Percentiles rank a stretch among this genome's conserved stretches.
Conservation (phyloP, 2,888 invertebrate species). For the Philereme vetulata region DNA sequence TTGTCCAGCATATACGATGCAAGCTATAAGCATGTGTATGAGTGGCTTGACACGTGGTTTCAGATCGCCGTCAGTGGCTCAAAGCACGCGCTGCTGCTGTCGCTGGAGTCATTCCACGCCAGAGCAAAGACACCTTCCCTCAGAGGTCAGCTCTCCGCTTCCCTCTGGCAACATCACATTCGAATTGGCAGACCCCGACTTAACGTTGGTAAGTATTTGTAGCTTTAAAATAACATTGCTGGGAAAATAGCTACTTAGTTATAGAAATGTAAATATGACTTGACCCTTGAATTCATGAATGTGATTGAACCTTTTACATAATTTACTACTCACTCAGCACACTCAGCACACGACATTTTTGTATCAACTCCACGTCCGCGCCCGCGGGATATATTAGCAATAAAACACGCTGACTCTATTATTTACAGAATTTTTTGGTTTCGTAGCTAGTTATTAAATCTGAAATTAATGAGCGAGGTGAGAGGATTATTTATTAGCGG, state of each 20-base stretch:
- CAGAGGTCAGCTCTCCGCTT: conserved; percentile 3
- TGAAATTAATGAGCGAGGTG: conserved; percentile 26
- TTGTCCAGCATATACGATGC: no score
- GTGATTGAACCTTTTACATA: conserved; percentile 13
- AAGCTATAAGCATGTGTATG: no score
- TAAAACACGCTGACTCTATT: conserved; percentile 1
- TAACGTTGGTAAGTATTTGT: conserved; percentile 18
- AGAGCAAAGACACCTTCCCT: conserved; percentile 1
- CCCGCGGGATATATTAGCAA: conserved; percentile 3
- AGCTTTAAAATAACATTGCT: conserved; percentile 1
- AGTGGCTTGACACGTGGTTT: not conserved
- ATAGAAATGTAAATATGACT: conserved; percentile 15
- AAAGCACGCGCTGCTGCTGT: not conserved
- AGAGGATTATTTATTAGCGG: conserved; percentile 8
- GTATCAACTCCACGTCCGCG: conserved; percentile 4
- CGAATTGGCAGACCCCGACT: conserved; percentile 2
- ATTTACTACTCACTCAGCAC: conserved; percentile 15
- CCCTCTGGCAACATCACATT: conserved; percentile 12
- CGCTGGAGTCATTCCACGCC: conserved; percentile 3
- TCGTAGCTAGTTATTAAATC: conserved; percentile 8
- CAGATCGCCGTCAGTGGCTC: conserved; percentile 6
- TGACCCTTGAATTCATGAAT: conserved; percentile 21
- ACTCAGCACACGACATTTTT: conserved; percentile 14
- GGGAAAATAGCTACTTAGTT: conserved; percentile 4
- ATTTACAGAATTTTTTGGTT: conserved; percentile 1